Evolutionary conservation across 2,113 vertebrate genomes (phyloP), one percentile per base, ranked within the genome.

Genomic region (Plecotus auritus): DNA sequence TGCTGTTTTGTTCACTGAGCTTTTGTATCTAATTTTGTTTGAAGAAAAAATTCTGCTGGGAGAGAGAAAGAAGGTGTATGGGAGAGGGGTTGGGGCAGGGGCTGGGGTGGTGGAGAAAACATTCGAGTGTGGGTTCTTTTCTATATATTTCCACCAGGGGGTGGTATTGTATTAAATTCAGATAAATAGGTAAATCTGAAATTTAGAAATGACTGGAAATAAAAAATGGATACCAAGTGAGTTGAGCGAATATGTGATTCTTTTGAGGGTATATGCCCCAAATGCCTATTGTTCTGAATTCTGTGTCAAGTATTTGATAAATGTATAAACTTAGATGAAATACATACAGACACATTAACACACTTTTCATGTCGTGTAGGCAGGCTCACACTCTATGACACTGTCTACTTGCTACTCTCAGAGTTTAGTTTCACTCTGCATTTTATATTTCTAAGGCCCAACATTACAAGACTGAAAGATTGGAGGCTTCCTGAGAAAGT

Each of bases 81-180:
- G 26, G 72, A 17, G 26, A 7, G 40, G 7, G 5, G 37, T 61
- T 61, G 2, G 13, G 35, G 37, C 22, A 23, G 13, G 51, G 28
- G 22, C 9, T 51, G 47, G 20, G 4, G 2, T 4, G 32, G 12
- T 10, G 51, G 7, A 6, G 30, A 78, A 35, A 5, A 49, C 51
- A 49, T 32, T 82, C 16, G 66, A 76, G 4, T 28, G 54, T 61
- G 32, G 23, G 7, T 1, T 59, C n/a, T 56, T 90, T 92, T 56
- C 88, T 84, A 37, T 4, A 16, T 12, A 67, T 35, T 70, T 93
- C 96, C 97, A 97, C 95, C 69, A 97, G 97, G 86, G 96, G 97
- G 96, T 37, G 92, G 8, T 95, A 37, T 85, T 96, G 97, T 45
- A 93, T 67, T n/a, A 88, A 81, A 90, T 56, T 88, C 81, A 85